Conservation (phyloP, 2,797 vertebrate species). For the Sebastes wilsoni region DNA sequence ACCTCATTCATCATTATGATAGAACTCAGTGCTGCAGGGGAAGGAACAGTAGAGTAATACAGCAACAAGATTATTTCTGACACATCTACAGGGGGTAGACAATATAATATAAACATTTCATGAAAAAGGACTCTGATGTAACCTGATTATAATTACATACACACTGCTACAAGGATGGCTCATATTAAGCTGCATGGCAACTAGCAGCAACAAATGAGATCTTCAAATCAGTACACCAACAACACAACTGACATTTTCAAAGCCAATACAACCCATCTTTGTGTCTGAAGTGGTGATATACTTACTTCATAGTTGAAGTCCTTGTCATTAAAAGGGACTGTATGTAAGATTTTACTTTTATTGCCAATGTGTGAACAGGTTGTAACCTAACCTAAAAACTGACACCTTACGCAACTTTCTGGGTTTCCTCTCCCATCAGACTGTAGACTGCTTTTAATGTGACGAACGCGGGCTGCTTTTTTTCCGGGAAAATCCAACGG, state of each 20-base stretch:
- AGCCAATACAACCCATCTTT: not conserved
- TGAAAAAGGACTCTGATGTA: not conserved
- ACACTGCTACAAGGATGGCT: not conserved
- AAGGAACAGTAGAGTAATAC: not conserved
- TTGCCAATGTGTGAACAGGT: too few species aligned
- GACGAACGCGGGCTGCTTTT: too few species aligned
- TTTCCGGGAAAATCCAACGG: too few species aligned
- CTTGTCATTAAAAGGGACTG: too few species aligned
- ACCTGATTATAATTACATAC: slow-evolving; percentile 10
- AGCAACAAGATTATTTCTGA: not conserved
- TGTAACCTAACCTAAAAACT: too few species aligned
- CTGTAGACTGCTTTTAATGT: too few species aligned
- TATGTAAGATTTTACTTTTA: too few species aligned
- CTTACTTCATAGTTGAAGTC: not conserved
- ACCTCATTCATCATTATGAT: not conserved
- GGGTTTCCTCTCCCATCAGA: too few species aligned
- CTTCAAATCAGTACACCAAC: not conserved
- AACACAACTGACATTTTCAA: not conserved
- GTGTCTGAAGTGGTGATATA: not conserved
- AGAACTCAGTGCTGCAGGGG: not conserved
- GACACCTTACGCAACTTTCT: too few species aligned
- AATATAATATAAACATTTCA: slow-evolving; percentile 8
- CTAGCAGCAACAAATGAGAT: not conserved
- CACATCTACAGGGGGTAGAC: not conserved
- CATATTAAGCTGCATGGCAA: not conserved